Conservation (phyloP, 2,888 invertebrate species). For the Metallyticus violacea region DNA sequence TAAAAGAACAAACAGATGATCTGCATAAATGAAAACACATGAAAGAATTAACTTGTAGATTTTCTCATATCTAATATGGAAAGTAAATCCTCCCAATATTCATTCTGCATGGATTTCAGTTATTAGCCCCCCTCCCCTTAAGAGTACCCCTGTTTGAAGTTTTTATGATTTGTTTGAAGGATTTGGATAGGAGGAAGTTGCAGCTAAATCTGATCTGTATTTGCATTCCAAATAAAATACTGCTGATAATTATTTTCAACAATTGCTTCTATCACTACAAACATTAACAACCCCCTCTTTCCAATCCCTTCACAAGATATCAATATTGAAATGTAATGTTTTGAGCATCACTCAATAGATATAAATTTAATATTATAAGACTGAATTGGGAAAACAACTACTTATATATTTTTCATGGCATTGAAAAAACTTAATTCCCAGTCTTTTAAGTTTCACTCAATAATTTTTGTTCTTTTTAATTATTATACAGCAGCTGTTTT, state of each 20-base stretch:
- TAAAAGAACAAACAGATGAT: constrained; percentile 21
- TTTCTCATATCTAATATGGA: constrained; percentile 9
- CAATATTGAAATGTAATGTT: constrained; percentile 6
- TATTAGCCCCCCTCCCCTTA: neutral
- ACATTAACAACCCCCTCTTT: neutral
- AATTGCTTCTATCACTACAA: neutral
- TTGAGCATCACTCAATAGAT: constrained; percentile 27
- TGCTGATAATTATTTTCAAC: neutral
- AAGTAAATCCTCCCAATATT: constrained; percentile 3
- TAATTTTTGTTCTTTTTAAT: constrained; percentile 10
- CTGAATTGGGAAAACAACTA: constrained; percentile 27
- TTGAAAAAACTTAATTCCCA: constrained; percentile 33
- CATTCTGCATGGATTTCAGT: constrained; percentile 13
- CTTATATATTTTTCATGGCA: constrained; percentile 28
- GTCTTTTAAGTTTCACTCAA: constrained; percentile 33
- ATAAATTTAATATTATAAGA: constrained; percentile 25
- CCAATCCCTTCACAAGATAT: constrained; percentile 4
- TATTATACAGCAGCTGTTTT: constrained; percentile 7
- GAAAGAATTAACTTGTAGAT: constrained; percentile 14
- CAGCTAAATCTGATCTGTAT: neutral
- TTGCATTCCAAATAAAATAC: neutral
- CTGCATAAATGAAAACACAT: constrained; percentile 16
- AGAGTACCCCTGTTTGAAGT: constrained; percentile 10
- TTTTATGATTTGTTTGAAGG: neutral
- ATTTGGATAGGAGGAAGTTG: neutral